Conservation (phyloP, 2,797 vertebrate genomes). For the Thalassophryne amazonica region DNA sequence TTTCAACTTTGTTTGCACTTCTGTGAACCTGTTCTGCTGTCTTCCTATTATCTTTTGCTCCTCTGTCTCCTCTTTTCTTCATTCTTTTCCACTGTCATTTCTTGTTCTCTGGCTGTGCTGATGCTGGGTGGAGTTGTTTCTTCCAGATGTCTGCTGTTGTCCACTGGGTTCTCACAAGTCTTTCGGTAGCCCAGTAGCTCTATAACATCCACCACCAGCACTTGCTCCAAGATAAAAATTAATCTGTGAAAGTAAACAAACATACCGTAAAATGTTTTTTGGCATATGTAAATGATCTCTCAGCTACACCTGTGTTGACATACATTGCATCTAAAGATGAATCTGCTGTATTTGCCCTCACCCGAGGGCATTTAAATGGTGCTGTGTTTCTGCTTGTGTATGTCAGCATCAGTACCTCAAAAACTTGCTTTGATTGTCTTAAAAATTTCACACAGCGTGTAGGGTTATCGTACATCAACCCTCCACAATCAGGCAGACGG, state of each 20-base stretch:
- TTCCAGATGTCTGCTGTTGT: slow-evolving; percentile 70
- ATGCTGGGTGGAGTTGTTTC: slow-evolving; percentile 65
- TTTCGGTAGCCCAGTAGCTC: slow-evolving; percentile 67
- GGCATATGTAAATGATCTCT: too few relatives aligned
- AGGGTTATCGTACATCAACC: too few relatives aligned
- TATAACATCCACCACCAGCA: slow-evolving; percentile 45
- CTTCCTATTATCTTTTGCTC: neutral
- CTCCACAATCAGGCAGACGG: too few relatives aligned
- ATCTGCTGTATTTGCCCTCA: neutral
- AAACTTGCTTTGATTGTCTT: too few relatives aligned
- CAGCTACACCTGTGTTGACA: neutral
- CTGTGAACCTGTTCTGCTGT: slow-evolving; percentile 30
- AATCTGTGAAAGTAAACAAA: slow-evolving; percentile 30
- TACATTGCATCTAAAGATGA: slow-evolving; percentile 9
- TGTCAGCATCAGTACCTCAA: too few relatives aligned
- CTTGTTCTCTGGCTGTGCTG: slow-evolving; percentile 58
- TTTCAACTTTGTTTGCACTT: slow-evolving; percentile 41
- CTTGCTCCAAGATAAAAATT: slow-evolving; percentile 37
- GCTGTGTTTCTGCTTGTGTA: too few relatives aligned
- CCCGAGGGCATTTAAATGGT: too few relatives aligned
- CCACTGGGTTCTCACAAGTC: slow-evolving; percentile 60
- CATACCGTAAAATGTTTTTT: too few relatives aligned
- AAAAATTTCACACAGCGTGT: too few relatives aligned
- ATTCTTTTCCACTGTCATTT: slow-evolving; percentile 11
- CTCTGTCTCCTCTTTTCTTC: neutral